Base-by-base conservation (phyloP, 2,888 invertebrate genomes). In the Iselma pallidipennis region DNA sequence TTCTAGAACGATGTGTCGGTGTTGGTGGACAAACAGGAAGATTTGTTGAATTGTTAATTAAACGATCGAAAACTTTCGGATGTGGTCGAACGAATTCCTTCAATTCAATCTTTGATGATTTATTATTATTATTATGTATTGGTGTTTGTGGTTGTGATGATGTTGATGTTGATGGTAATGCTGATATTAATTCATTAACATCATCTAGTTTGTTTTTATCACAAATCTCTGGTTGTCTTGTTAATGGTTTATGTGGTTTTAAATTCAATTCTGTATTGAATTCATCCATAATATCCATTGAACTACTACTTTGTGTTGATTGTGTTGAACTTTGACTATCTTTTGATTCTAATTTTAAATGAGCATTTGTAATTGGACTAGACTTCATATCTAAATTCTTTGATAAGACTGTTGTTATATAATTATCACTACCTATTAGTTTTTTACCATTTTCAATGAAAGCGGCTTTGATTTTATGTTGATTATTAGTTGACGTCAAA, bases 1-100 rank as follows among this genome's bases (percentile, higher is more conserved):
- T 86, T 45, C 91, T 84, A 0, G 92, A 91, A 75, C 92, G 93
- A 80, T 94, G 94, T 0, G 94, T 94, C 0, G 94, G 94, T 0
- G 94, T 94, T 0, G 94, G 94, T 2, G 94, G 94, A 75, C 94
- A 94, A 66, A 92, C 88, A 0, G 90, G 86, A 45, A 83, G 81
- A 16, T 57, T 55, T 21, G 23, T 60, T 29, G 48, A 60, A 78
- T 54, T 61, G 49, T 82, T 75, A 0, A 85, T 85, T 29, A 88
- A 86, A 52, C 89, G 82, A 4, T 87, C 84, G 21, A 89, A 71
- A 1, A 86, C 85, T 63, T 89, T 83, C 2, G 89, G 89, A 69
- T 90, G 89, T 19, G 88, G 89, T 57, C 88, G 79, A 48, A 68
- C 67, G 45, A 83, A 71, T 26, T 74, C 72, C 49, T 65, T 70